phyloP scores from a whole-genome alignment of 1,140 invertebrate genomes.

The Heliconius hewitsoni region DNA sequence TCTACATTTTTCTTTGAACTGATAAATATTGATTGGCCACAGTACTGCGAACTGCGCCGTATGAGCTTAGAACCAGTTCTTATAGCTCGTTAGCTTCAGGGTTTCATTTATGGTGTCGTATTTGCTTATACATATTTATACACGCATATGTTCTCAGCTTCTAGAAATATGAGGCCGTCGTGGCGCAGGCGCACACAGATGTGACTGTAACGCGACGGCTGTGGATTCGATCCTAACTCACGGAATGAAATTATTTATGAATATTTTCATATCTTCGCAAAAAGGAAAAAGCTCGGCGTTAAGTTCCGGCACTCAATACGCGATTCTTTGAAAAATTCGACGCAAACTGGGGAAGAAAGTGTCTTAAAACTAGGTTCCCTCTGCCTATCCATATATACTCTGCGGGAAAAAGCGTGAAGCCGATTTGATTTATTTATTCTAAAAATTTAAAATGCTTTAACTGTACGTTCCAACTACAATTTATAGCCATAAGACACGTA shows the following conservation, averaged over 20 bases:
- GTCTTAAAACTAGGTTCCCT: too few species aligned
- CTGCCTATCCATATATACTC: too few species aligned
- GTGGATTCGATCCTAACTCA: too few species aligned
- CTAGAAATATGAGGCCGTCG: not conserved
- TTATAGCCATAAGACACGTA: not conserved
- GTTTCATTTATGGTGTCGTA: conserved; percentile 30
- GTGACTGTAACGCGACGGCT: too few species aligned
- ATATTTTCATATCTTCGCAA: too few species aligned
- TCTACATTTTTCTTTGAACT: conserved; percentile 59
- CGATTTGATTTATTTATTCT: not conserved
- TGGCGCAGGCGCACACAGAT: too few species aligned
- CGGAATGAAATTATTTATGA: too few species aligned
- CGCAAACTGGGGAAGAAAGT: too few species aligned
- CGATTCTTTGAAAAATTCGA: too few species aligned
- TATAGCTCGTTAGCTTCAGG: conserved; percentile 32
- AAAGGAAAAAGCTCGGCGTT: too few species aligned
- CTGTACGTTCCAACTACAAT: not conserved
- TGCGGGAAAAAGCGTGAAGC: too few species aligned
- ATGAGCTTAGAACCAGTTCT: conserved; percentile 40
- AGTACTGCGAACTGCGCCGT: conserved; percentile 51
- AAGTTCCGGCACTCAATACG: too few species aligned
- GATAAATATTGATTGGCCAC: conserved; percentile 69
- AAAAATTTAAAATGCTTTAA: not conserved
- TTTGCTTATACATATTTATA: conserved; percentile 9
- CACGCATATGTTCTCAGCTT: not conserved